Conservation (phyloP, 2,888 invertebrate genomes). For the Orthosia gothica region DNA sequence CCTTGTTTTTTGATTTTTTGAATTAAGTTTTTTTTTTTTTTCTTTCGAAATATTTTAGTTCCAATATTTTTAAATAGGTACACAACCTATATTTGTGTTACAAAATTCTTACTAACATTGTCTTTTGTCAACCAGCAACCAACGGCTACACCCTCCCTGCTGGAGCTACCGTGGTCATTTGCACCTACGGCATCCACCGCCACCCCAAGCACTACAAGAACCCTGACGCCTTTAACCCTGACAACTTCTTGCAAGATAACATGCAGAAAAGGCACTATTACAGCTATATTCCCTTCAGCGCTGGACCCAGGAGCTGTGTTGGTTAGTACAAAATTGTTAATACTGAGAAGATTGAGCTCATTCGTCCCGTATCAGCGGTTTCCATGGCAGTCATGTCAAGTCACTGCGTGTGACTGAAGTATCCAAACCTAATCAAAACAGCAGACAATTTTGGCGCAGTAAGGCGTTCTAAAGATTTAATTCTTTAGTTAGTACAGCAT, state of each 20-base stretch:
- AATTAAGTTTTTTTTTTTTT: too few relatives aligned
- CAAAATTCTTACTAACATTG: neutral
- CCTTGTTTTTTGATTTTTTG: too few relatives aligned
- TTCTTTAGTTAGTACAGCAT: too few relatives aligned
- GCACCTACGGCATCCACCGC: slow-evolving; percentile 94
- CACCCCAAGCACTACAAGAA: slow-evolving; percentile 93
- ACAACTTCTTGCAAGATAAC: slow-evolving; percentile 95
- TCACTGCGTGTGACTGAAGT: too few relatives aligned
- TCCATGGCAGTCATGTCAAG: too few relatives aligned
- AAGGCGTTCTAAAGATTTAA: too few relatives aligned
- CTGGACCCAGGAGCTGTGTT: slow-evolving; percentile 93
- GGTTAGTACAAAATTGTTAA: slow-evolving; percentile 83
- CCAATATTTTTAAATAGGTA: neutral
- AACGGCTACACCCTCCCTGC: slow-evolving; percentile 93
- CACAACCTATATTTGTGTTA: neutral
- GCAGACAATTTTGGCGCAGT: too few relatives aligned
- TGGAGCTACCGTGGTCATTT: slow-evolving; percentile 93
- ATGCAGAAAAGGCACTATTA: slow-evolving; percentile 95
- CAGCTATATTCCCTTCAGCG: slow-evolving; percentile 90
- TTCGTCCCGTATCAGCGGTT: neutral
- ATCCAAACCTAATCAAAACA: too few relatives aligned
- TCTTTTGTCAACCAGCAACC: slow-evolving; percentile 85
- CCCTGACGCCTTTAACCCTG: slow-evolving; percentile 94
- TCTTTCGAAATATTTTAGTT: too few relatives aligned
- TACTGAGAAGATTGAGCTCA: neutral